A percentile compares a stretch with the other conserved stretches of the same genome.
Evolutionary conservation across 1,140 invertebrate genomes (phyloP).

Genomic region (Ceratina australensis): DNA sequence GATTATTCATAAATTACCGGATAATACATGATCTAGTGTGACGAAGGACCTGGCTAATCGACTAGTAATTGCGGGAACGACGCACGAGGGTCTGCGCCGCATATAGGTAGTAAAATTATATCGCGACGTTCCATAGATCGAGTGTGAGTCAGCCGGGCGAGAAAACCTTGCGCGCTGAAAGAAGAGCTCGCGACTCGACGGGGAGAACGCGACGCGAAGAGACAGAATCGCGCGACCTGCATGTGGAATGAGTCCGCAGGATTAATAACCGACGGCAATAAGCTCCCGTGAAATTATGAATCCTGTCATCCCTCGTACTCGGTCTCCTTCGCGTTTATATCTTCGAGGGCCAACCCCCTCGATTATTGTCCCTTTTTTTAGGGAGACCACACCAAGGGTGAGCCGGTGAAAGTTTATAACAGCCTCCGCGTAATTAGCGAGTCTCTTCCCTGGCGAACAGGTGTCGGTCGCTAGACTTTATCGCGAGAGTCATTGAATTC

Average conservation of each 20-base stretch:
- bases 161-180: slow-evolving; percentile 16
- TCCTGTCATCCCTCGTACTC: slow-evolving; percentile 59
- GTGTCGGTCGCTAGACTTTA: too few relatives aligned
- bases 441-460: not conserved
- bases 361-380: slow-evolving; percentile 59
- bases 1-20: slow-evolving; percentile 35
- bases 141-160: slow-evolving; percentile 41
- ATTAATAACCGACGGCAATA: slow-evolving; percentile 72
- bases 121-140: slow-evolving; percentile 5
- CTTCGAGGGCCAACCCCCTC: slow-evolving; percentile 55
- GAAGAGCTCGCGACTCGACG: not conserved
- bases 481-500: too few relatives aligned
- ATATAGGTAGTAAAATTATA: slow-evolving; percentile 27
- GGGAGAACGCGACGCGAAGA: slow-evolving; percentile 38
- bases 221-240: slow-evolving; percentile 61
- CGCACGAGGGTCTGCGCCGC: not conserved
- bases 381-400: not conserved
- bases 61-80: slow-evolving; percentile 48
- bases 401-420: slow-evolving; percentile 6
- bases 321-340: slow-evolving; percentile 50
- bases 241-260: slow-evolving; percentile 65
- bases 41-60: slow-evolving; percentile 35
- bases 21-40: not conserved
- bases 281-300: slow-evolving; percentile 73
- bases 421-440: slow-evolving; percentile 13